Evolutionary conservation across 2,113 vertebrate species (phyloP).

Genomic region (Syngnathus typhle): DNA sequence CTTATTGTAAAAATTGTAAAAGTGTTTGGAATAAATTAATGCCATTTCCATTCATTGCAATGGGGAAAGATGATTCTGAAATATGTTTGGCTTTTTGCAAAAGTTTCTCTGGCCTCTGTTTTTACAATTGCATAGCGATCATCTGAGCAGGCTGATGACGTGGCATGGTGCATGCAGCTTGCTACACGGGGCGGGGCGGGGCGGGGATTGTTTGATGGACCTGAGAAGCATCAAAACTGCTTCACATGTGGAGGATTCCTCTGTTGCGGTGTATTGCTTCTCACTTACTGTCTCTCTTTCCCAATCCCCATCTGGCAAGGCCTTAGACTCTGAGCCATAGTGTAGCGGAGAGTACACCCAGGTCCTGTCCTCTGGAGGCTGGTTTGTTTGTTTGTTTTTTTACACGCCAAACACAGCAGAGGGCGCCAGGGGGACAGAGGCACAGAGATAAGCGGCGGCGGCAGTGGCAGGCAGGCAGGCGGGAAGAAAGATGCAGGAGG

Average conservation of each 20-base stretch:
- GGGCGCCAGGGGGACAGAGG: constrained; percentile 76
- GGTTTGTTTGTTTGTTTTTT: constrained; percentile 43
- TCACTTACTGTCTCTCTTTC: constrained; percentile 98
- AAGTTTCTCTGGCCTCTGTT: neutral
- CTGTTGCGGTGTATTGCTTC: constrained; percentile 42
- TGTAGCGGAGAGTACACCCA: constrained; percentile 99
- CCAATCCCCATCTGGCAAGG: constrained; percentile 83
- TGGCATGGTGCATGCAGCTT: constrained; percentile 18
- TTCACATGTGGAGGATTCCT: constrained; percentile 8
- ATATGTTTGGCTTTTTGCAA: neutral
- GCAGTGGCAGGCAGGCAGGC: constrained; percentile 59
- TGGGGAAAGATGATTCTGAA: neutral
- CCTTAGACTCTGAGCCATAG: constrained; percentile 85
- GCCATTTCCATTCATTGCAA: neutral
- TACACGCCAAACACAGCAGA: constrained; percentile 75
- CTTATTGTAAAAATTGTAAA: no score
- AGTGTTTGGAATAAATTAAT: neutral
- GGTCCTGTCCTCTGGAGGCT: constrained; percentile 95
- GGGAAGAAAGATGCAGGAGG: constrained; percentile 51
- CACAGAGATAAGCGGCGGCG: constrained; percentile 68
- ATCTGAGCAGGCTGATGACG: constrained; percentile 10
- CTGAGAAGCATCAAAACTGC: constrained; percentile 22
- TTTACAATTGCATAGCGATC: neutral
- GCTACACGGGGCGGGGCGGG: constrained; percentile 22
- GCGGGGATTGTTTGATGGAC: constrained; percentile 13